phyloP scores from a whole-genome alignment of 2,797 vertebrate genomes.

The Acrossocheilus wenchowensis region DNA sequence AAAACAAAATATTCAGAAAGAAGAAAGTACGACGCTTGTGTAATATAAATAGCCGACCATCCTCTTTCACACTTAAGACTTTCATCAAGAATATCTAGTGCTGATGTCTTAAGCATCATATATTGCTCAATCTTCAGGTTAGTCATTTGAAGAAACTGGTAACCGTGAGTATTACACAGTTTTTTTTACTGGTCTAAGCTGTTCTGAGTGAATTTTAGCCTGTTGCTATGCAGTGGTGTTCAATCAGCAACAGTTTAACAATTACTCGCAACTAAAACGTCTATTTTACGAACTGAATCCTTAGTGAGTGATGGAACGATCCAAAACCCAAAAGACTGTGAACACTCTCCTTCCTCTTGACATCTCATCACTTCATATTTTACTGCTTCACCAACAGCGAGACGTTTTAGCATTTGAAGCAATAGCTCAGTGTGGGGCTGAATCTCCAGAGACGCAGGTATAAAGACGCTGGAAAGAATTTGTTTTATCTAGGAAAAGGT shows the following conservation, averaged over 20 bases:
- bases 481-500: constrained; percentile 14
- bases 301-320: background rate
- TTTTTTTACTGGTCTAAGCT: background rate
- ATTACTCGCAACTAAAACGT: background rate
- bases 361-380: constrained; percentile 18
- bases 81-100: constrained; percentile 11
- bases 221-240: background rate
- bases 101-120: background rate
- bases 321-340: background rate
- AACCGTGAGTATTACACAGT: background rate
- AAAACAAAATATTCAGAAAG: constrained; percentile 44
- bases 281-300: background rate
- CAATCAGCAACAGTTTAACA: background rate
- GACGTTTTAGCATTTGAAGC: constrained; percentile 6
- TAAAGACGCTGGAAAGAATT: background rate
- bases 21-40: constrained; percentile 25
- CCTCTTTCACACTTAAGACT: background rate
- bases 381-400: constrained; percentile 2
- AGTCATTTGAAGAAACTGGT: background rate
- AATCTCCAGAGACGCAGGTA: background rate
- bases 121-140: background rate
- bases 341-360: background rate
- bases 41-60: constrained; percentile 28
- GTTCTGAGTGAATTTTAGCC: background rate
- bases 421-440: background rate